Evolutionary conservation across 2,113 vertebrate genomes (phyloP).

Genomic region (Indri indri): DNA sequence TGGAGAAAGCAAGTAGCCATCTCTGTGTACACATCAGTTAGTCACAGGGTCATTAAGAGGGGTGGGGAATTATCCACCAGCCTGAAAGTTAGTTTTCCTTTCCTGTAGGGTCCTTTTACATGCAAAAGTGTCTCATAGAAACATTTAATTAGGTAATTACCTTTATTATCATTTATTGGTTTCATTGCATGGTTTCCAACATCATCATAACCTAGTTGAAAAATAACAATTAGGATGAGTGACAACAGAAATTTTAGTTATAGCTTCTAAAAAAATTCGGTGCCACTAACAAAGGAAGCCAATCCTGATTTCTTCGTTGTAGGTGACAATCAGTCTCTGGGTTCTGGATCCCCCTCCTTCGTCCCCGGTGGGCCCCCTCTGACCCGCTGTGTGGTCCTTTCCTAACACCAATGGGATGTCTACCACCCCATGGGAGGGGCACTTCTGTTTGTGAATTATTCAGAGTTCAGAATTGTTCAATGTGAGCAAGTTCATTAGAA

Average conservation of each 20-base stretch:
- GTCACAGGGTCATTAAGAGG: not conserved
- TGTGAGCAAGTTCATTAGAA: not conserved
- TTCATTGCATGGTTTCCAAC: constrained; percentile 82
- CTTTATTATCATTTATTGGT: constrained; percentile 84
- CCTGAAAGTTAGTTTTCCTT: not conserved
- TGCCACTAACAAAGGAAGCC: not conserved
- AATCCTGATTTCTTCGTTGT: not conserved
- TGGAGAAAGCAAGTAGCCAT: not conserved
- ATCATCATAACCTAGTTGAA: constrained; percentile 83
- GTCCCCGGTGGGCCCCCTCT: not conserved
- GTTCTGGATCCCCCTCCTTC: not conserved
- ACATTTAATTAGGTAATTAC: constrained; percentile 73
- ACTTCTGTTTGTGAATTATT: not conserved
- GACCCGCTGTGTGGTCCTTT: not conserved
- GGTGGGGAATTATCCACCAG: not conserved
- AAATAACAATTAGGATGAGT: constrained; percentile 57
- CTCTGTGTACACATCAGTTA: not conserved
- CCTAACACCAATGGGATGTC: not conserved
- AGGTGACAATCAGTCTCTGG: not conserved
- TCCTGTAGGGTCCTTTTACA: not conserved
- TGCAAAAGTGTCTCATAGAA: not conserved
- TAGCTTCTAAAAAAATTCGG: not conserved
- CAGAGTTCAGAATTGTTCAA: not conserved
- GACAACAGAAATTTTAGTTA: not conserved
- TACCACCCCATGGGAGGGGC: not conserved